These are phyloP conservation scores for Muntiacus muntjak DNA, from an alignment of 2,113 vertebrate species.

Conservation along the genomic window DNA sequence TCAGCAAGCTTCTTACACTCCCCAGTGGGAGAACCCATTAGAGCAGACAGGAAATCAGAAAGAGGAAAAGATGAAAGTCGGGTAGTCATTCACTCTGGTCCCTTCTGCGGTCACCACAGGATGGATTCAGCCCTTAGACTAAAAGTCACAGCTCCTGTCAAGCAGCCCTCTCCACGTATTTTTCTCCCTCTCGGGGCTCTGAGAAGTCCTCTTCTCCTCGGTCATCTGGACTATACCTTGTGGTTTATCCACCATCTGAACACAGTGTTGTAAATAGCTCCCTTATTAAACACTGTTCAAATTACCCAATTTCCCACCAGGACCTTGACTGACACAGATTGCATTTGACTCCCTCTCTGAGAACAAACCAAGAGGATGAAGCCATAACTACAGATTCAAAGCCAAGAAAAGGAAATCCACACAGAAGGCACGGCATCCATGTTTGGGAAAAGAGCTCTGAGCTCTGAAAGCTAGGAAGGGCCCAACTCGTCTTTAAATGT, in stretches of 20 bases:
- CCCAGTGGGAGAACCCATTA: neutral
- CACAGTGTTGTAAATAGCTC: neutral
- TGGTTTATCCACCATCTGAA: neutral
- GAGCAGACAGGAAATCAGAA: neutral
- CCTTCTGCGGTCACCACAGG: neutral
- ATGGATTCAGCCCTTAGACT: neutral
- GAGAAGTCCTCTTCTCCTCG: neutral
- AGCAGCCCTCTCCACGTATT: neutral
- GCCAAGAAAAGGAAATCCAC: neutral
- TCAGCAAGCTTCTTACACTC: neutral
- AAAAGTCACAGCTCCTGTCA: neutral
- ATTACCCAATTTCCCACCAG: neutral
- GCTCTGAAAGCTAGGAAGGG: neutral
- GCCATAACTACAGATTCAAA: neutral
- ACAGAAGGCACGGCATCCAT: neutral
- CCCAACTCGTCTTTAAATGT: neutral
- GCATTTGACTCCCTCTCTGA: neutral
- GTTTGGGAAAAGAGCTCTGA: neutral
- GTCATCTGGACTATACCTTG: neutral
- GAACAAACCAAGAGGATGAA: neutral
- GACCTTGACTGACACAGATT: neutral
- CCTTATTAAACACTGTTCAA: neutral
- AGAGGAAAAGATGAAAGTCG: neutral
- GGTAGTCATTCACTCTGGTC: neutral
- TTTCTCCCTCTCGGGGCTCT: neutral